Percentiles rank a stretch among this genome's conserved stretches.
phyloP scores from a whole-genome alignment of 2,888 invertebrate species.

The Phymatocera aterrima region DNA sequence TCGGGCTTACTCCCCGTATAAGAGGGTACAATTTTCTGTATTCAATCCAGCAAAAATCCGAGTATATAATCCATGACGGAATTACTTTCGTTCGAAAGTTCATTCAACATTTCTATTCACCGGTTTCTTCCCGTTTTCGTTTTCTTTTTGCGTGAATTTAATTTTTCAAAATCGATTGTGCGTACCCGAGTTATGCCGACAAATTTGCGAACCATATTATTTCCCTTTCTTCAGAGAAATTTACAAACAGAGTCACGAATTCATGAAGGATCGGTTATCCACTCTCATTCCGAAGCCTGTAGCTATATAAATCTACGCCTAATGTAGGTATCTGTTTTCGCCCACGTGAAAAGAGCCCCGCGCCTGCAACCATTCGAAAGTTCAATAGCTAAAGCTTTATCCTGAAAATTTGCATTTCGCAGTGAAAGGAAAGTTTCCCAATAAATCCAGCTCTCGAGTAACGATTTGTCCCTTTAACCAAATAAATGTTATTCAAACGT shows the following conservation, averaged over 20 bases:
- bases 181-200: not conserved
- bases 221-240: not conserved
- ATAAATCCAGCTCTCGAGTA: not conserved
- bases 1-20: not conserved
- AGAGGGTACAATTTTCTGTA: not conserved
- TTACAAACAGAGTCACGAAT: not conserved
- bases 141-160: not conserved
- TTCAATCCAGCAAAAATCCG: too few species aligned
- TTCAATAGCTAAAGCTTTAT: conserved; percentile 3
- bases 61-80: too few species aligned
- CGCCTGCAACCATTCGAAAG: not conserved
- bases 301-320: conserved; percentile 24
- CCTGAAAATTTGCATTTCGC: not conserved
- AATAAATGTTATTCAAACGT: not conserved
- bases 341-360: conserved; percentile 15
- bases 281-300: conserved; percentile 21
- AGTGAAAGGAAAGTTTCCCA: not conserved
- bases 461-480: not conserved
- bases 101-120: not conserved
- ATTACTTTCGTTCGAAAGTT: not conserved
- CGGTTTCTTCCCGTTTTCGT: not conserved
- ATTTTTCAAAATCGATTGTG: not conserved
- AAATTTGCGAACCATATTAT: not conserved
- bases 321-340: not conserved
- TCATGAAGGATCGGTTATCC: conserved; percentile 17